phyloP scores from a whole-genome alignment of 2,113 vertebrate species.

The Dromiciops gliroides region DNA sequence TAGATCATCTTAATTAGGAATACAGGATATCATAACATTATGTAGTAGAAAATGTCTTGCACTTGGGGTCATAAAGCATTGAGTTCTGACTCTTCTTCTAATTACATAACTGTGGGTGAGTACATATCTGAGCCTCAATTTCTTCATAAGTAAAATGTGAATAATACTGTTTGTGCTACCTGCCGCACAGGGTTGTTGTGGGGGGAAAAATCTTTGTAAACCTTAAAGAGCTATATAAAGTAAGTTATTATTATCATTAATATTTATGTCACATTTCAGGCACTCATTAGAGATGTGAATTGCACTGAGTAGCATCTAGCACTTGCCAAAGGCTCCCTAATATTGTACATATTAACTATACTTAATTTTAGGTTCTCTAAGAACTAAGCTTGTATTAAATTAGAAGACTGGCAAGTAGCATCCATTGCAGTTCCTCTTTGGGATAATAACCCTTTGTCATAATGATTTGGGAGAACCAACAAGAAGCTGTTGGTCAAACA shows the following conservation, averaged over 20 bases:
- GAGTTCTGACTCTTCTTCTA: constrained; percentile 35
- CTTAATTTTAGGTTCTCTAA: not conserved
- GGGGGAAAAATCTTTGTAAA: not conserved
- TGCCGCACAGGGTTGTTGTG: not conserved
- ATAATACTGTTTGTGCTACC: not conserved
- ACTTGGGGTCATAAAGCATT: not conserved
- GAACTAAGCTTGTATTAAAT: not conserved
- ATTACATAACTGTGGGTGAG: not conserved
- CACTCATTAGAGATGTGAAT: not conserved
- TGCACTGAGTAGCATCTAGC: not conserved
- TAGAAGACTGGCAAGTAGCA: not conserved
- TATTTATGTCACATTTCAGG: not conserved
- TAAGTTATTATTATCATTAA: not conserved
- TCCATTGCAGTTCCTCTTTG: not conserved
- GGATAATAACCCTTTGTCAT: not conserved
- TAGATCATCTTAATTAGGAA: not conserved
- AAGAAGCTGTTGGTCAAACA: not conserved
- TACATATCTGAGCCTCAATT: not conserved
- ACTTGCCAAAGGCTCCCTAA: not conserved
- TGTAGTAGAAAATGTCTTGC: not conserved
- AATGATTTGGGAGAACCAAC: not conserved
- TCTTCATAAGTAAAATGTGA: constrained; percentile 18
- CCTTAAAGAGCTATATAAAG: not conserved
- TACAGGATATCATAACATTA: not conserved
- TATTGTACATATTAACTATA: not conserved